Percentiles rank a stretch among this genome's conserved stretches.
These are phyloP conservation scores for Vulpes lagopus DNA, from an alignment of 2,113 vertebrate genomes.

Conservation along the genomic window DNA sequence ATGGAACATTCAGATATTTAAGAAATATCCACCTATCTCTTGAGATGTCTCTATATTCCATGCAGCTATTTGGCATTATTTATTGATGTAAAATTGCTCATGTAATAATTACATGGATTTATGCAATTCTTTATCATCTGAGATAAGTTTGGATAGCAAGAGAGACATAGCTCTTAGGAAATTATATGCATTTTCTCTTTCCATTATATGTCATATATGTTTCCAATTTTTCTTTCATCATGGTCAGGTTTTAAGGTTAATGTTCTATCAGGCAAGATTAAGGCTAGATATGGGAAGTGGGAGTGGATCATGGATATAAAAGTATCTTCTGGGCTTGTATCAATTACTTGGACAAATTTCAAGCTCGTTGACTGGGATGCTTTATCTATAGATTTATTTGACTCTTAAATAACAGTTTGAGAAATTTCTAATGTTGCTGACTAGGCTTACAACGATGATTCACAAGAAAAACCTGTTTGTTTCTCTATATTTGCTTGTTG, in stretches of 20 bases:
- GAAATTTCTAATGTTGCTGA: slow-evolving; percentile 78
- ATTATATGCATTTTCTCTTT: background rate
- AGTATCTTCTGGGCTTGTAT: background rate
- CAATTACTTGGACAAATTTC: slow-evolving; percentile 53
- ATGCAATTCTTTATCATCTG: background rate
- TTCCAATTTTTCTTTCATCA: slow-evolving; percentile 21
- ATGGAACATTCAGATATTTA: background rate
- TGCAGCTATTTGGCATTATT: background rate
- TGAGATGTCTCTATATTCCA: background rate
- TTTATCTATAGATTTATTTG: slow-evolving; percentile 83
- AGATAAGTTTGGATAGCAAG: background rate
- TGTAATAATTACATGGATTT: background rate
- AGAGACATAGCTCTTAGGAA: background rate
- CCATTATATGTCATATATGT: background rate
- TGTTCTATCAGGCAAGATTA: background rate
- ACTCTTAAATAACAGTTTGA: slow-evolving; percentile 76
- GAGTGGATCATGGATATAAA: background rate
- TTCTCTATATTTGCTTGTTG: slow-evolving; percentile 74
- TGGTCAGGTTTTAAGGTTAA: slow-evolving; percentile 32
- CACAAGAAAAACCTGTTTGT: slow-evolving; percentile 78
- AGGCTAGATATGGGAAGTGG: background rate
- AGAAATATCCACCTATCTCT: background rate
- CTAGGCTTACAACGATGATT: slow-evolving; percentile 70
- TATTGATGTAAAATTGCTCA: background rate
- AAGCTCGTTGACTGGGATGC: slow-evolving; percentile 70